Evolutionary conservation across 1,140 invertebrate species (phyloP).

Genomic region (Sinonovacula constricta): DNA sequence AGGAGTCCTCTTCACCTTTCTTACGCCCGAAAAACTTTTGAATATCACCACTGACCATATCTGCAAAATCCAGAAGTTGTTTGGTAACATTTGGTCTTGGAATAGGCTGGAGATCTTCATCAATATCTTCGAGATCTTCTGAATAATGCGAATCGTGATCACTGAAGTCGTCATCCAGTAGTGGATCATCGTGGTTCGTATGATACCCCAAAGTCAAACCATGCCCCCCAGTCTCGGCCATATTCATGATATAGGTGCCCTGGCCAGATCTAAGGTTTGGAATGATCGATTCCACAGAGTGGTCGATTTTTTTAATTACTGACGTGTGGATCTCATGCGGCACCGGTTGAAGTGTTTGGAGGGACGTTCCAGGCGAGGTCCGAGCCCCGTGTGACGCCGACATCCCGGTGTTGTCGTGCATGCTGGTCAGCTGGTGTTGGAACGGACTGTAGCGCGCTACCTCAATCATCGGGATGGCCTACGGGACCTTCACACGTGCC

Average conservation of each 20-base stretch:
- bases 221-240: background rate
- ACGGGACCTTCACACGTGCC: too few relatives aligned
- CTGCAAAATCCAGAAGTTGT: conserved; percentile 71
- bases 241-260: background rate
- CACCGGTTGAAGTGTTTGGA: conserved; percentile 26
- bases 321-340: conserved; percentile 40
- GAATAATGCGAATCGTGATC: conserved; percentile 73
- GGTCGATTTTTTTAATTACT: conserved; percentile 44
- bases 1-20: conserved; percentile 72
- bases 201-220: background rate
- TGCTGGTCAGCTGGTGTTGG: conserved; percentile 24
- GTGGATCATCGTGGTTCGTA: conserved; percentile 41
- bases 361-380: conserved; percentile 28
- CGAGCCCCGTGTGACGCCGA: conserved; percentile 28
- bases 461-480: conserved; percentile 49
- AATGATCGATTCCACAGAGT: conserved; percentile 44
- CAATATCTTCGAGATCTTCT: conserved; percentile 60
- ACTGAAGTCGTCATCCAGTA: conserved; percentile 72
- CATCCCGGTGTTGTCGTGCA: conserved; percentile 47
- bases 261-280: background rate
- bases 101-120: conserved; percentile 34
- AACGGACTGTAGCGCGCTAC: conserved; percentile 38
- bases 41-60: conserved; percentile 73
- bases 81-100: conserved; percentile 65
- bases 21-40: conserved; percentile 74